These are phyloP conservation scores for Notothenia rossii DNA, from an alignment of 2,113 vertebrate species.

Conservation along the genomic window DNA sequence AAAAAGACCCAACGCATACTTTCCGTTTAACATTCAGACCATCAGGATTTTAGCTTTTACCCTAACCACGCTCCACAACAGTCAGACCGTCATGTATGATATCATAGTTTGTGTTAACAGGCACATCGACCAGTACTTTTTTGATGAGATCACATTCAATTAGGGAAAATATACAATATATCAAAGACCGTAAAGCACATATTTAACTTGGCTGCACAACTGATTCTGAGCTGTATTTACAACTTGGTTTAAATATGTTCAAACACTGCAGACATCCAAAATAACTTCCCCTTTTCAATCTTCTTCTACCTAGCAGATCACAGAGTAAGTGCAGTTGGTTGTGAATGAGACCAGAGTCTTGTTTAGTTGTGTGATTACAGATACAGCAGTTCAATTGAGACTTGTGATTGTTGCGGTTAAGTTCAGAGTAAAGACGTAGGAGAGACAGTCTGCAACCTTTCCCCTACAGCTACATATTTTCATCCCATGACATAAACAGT, in stretches of 20 bases:
- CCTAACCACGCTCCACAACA: too few species aligned
- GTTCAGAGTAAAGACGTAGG: not conserved
- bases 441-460: not conserved
- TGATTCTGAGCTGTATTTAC: not conserved
- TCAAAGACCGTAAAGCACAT: too few species aligned
- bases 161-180: too few species aligned
- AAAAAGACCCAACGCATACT: too few species aligned
- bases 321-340: too few species aligned
- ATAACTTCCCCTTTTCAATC: not conserved
- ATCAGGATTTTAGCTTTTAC: too few species aligned
- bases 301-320: not conserved
- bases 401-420: not conserved
- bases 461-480: slow-evolving; percentile 2
- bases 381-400: slow-evolving; percentile 19
- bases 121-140: too few species aligned
- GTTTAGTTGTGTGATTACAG: slow-evolving; percentile 6
- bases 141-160: too few species aligned
- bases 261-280: not conserved
- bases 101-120: too few species aligned
- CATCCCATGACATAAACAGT: not conserved
- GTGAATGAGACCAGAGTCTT: not conserved
- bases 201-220: too few species aligned
- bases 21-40: too few species aligned
- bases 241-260: not conserved
- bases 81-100: too few species aligned